A percentile compares a stretch with the other conserved stretches of the same genome.
phyloP scores from a whole-genome alignment of 2,888 invertebrate genomes.

The Vannuccia rotundouncinata region DNA sequence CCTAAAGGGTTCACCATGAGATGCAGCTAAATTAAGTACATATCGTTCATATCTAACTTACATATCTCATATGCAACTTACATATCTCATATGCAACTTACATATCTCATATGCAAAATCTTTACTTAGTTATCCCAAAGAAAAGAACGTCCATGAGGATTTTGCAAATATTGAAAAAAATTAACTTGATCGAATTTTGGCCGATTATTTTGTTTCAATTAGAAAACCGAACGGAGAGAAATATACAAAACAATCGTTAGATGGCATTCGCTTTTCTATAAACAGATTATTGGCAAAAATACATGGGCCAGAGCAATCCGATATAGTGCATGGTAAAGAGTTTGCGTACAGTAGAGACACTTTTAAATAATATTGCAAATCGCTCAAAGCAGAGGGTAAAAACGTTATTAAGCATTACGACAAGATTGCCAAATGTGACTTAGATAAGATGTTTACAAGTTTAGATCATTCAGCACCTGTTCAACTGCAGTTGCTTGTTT shows the following conservation, averaged over 20 bases:
- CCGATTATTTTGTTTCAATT: conserved; percentile 12
- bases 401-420: conserved; percentile 13
- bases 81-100: too few species aligned
- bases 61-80: too few species aligned
- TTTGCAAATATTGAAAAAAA: conserved; percentile 26
- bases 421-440: conserved; percentile 10
- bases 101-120: too few species aligned
- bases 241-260: conserved; percentile 14
- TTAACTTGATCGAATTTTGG: conserved; percentile 15
- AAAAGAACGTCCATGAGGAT: too few species aligned
- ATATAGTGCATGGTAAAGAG: conserved; percentile 10
- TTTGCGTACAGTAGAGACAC: conserved; percentile 10
- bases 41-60: too few species aligned
- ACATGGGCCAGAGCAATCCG: neutral
- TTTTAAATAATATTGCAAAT: conserved; percentile 6
- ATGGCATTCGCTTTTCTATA: conserved; percentile 15
- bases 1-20: too few species aligned
- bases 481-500: conserved; percentile 21
- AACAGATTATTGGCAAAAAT: conserved; percentile 11
- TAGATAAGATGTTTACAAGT: conserved; percentile 17
- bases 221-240: neutral
- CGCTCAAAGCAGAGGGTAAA: neutral
- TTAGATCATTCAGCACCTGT: conserved; percentile 11
- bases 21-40: too few species aligned
- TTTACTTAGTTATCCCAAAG: too few species aligned